Conservation (phyloP, 2,113 vertebrate species). For the Alethe castanea region DNA sequence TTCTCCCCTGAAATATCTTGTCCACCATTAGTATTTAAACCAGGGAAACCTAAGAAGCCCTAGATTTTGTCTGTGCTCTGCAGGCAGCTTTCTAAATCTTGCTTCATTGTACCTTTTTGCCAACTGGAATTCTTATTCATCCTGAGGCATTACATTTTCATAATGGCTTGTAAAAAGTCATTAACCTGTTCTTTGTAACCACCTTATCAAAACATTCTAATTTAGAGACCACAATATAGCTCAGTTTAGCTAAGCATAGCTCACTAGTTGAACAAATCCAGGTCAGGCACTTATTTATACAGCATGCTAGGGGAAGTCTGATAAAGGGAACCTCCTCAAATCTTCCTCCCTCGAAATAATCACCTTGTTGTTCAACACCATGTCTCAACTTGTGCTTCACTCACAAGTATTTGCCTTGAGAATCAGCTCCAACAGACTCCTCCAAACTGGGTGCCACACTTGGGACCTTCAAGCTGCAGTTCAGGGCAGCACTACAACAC, state of each 20-base stretch:
- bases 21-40: background rate
- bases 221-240: background rate
- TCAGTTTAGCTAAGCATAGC: background rate
- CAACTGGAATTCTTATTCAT: background rate
- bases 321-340: constrained; percentile 21
- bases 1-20: background rate
- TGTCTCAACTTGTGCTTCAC: background rate
- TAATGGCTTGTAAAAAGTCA: background rate
- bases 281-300: background rate
- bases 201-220: background rate
- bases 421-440: background rate
- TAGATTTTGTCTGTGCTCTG: background rate
- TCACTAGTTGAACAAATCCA: constrained; percentile 2
- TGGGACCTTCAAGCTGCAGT: background rate
- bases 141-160: background rate
- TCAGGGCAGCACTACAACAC: background rate
- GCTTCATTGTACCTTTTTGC: background rate
- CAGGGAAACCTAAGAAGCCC: background rate
- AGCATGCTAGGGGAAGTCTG: background rate
- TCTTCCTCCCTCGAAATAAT: background rate
- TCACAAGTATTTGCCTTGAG: background rate
- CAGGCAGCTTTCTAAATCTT: background rate
- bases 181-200: background rate
- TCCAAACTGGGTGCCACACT: background rate
- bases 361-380: background rate